phyloP scores from a whole-genome alignment of 2,113 vertebrate species.

The Sylvilagus bachmani region DNA sequence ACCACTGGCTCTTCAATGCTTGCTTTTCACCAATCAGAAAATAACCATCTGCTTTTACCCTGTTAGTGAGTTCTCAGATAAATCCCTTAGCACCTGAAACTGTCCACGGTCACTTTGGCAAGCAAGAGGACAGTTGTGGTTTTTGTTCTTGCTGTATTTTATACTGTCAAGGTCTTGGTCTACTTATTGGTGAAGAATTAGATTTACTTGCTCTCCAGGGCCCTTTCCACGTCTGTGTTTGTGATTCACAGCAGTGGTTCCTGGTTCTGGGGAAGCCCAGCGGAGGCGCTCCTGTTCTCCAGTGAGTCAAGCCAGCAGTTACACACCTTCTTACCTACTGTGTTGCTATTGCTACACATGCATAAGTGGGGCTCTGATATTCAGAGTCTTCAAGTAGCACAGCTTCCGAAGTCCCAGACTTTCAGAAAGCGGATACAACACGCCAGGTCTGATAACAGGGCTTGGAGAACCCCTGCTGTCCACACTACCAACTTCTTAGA shows the following conservation, averaged over 20 bases:
- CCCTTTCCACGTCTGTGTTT: not conserved
- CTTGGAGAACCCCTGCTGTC: not conserved
- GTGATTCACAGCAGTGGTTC: not conserved
- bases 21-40: not conserved
- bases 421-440: not conserved
- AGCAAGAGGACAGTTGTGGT: not conserved
- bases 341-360: not conserved
- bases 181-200: not conserved
- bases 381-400: not conserved
- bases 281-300: not conserved
- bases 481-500: not conserved
- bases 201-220: not conserved
- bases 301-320: not conserved
- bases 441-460: not conserved
- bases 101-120: not conserved
- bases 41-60: not conserved
- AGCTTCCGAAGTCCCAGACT: not conserved
- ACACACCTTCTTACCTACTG: not conserved
- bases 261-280: not conserved
- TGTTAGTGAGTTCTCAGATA: not conserved
- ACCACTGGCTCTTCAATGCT: not conserved
- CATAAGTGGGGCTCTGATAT: not conserved
- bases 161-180: not conserved
- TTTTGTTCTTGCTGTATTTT: slow-evolving; percentile 30
- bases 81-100: not conserved